Percentiles rank a stretch among this genome's conserved stretches.
Conservation (phyloP, 2,113 vertebrate species). For the Aptenodytes forsteri region DNA sequence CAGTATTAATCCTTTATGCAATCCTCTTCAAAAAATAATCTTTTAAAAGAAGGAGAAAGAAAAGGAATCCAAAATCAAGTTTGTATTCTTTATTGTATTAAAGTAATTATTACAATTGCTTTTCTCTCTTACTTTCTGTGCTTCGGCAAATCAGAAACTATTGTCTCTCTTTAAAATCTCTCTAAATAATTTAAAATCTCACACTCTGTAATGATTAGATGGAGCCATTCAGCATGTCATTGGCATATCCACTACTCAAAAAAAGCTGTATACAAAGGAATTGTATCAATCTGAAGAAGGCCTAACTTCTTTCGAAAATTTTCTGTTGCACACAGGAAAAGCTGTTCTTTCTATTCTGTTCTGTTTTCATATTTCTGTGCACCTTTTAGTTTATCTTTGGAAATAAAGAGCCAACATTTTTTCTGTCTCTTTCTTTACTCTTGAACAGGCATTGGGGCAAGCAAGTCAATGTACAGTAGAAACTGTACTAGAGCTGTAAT, state of each 20-base stretch:
- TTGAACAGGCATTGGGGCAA: background rate
- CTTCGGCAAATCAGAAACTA: background rate
- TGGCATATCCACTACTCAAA: background rate
- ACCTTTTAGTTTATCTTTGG: background rate
- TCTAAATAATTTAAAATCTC: background rate
- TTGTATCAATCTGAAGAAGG: background rate
- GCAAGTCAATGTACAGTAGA: background rate
- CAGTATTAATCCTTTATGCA: background rate
- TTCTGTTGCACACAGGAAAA: background rate
- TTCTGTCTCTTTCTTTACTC: background rate
- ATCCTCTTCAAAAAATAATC: background rate
- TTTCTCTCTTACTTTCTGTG: background rate
- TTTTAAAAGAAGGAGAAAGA: background rate
- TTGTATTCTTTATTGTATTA: background rate
- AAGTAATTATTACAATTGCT: background rate
- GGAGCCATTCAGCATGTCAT: background rate
- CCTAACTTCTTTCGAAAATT: background rate
- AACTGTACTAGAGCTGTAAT: background rate
- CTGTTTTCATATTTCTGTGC: background rate
- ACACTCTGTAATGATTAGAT: background rate
- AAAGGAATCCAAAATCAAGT: background rate
- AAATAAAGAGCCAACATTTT: background rate
- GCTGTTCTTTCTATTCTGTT: background rate
- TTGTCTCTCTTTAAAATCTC: background rate
- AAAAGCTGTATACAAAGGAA: background rate